Conservation (phyloP, 37 sponge, comb jelly and placozoan genomes). For the Beroe forskalii region DNA sequence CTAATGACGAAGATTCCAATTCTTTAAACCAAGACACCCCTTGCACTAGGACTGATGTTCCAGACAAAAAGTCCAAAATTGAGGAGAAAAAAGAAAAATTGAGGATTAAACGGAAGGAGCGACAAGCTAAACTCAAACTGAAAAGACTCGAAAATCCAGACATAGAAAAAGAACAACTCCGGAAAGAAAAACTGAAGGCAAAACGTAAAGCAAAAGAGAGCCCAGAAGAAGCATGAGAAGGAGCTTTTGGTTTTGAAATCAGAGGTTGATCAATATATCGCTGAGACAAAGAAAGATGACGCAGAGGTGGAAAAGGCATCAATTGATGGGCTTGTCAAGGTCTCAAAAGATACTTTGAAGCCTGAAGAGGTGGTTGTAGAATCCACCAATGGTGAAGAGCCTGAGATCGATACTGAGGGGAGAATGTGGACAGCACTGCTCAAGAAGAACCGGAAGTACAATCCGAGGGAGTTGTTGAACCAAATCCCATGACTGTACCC, state of each 20-base stretch:
- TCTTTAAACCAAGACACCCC: background rate
- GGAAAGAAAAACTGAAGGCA: background rate
- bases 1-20: background rate
- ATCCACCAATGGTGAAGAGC: no score
- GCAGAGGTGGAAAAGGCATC: no score
- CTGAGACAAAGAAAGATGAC: background rate
- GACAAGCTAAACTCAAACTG: background rate
- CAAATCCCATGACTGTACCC: no score
- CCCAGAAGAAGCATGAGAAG: background rate
- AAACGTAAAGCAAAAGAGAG: conserved; percentile 16
- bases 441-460: background rate
- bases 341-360: no score
- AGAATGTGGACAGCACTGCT: background rate
- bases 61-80: background rate
- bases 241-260: background rate
- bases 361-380: no score
- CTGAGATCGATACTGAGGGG: no score
- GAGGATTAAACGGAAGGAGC: background rate
- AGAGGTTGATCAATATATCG: conserved; percentile 1
- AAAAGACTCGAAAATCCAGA: conserved; percentile 40
- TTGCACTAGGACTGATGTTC: background rate
- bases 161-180: background rate
- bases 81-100: conserved; percentile 20
- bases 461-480: no score
- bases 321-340: no score